Conservation (phyloP, 2,113 vertebrate species). For the Petaurus breviceps region DNA sequence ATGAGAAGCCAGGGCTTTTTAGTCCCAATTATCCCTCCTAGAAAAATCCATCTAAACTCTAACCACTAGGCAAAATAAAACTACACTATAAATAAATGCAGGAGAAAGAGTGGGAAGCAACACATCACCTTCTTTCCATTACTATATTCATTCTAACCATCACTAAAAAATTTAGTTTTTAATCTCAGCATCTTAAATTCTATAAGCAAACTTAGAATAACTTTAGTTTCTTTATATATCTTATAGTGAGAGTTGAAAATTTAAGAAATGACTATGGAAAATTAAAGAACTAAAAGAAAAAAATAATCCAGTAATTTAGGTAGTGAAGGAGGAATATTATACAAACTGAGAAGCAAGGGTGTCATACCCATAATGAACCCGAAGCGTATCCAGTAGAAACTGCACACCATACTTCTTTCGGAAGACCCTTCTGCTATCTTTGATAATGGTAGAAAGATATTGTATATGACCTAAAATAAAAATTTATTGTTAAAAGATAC, state of each 20-base stretch:
- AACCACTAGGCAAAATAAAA: neutral
- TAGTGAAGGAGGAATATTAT: constrained; percentile 43
- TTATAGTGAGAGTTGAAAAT: neutral
- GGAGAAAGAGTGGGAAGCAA: neutral
- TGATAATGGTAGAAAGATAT: constrained; percentile 97
- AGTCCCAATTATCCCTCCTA: neutral
- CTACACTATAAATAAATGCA: no score
- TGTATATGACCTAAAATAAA: constrained; percentile 93
- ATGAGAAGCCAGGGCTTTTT: neutral
- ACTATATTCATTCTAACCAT: neutral
- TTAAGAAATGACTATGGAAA: constrained; percentile 37
- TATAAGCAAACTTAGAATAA: neutral
- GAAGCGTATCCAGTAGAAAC: constrained; percentile 94
- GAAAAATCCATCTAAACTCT: neutral
- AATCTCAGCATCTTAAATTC: neutral
- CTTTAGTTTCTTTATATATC: constrained; percentile 29
- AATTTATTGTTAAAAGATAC: constrained; percentile 72
- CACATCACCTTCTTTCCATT: neutral
- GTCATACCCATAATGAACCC: constrained; percentile 95
- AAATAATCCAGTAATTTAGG: constrained; percentile 23
- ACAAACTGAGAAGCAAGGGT: constrained; percentile 52
- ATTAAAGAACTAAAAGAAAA: constrained; percentile 27
- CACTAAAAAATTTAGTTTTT: neutral
- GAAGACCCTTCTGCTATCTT: constrained; percentile 97
- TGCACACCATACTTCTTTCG: constrained; percentile 96